Percentiles rank a stretch among this genome's conserved stretches.
Conservation (phyloP, 2,888 invertebrate species). For the Eurois occulta region DNA sequence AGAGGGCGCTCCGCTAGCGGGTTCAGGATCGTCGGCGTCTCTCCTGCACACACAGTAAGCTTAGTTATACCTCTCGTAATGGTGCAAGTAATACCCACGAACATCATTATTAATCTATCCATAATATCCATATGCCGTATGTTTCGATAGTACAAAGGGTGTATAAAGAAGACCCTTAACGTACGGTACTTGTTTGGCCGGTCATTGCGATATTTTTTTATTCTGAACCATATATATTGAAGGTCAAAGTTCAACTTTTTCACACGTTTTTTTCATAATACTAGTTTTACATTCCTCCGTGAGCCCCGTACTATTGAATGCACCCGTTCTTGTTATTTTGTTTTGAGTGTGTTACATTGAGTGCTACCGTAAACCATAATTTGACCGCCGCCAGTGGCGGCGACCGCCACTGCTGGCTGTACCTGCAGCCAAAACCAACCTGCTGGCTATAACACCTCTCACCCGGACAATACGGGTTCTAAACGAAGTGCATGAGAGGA, state of each 20-base stretch:
- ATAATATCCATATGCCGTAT: neutral
- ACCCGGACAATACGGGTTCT: too few relatives aligned
- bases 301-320: neutral
- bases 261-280: too few relatives aligned
- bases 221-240: neutral
- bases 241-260: too few relatives aligned
- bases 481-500: too few relatives aligned
- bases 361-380: neutral
- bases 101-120: neutral
- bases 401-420: too few relatives aligned
- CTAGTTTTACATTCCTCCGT: too few relatives aligned
- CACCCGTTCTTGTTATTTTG: too few relatives aligned
- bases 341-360: neutral
- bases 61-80: neutral
- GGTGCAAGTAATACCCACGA: neutral
- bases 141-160: too few relatives aligned
- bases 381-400: too few relatives aligned
- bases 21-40: constrained; percentile 85
- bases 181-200: neutral
- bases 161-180: too few relatives aligned
- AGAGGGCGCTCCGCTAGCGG: constrained; percentile 90
- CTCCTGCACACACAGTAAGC: constrained; percentile 83
- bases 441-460: too few relatives aligned
- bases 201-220: neutral
- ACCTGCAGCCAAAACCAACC: too few relatives aligned